Evolutionary conservation across 2,797 vertebrate genomes (phyloP).

Genomic region (Syngnathus acus): DNA sequence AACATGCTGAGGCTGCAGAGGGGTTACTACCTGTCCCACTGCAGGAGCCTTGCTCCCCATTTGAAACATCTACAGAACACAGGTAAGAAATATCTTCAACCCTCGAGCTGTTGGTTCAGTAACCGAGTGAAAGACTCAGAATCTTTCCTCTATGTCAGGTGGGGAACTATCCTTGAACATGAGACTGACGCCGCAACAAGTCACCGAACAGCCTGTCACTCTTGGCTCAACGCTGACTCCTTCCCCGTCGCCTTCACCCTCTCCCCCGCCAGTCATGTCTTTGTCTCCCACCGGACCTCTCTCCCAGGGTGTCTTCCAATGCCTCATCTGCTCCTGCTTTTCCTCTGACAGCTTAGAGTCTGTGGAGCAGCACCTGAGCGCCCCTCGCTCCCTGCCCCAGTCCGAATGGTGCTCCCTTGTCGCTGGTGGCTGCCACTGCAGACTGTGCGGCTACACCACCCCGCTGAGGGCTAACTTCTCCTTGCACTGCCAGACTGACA

Average conservation of each 20-base stretch:
- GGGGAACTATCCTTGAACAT: constrained; percentile 86
- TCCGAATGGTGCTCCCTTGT: constrained; percentile 93
- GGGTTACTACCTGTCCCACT: constrained; percentile 93
- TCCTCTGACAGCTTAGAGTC: constrained; percentile 89
- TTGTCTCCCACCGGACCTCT: constrained; percentile 54
- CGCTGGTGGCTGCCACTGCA: constrained; percentile 92
- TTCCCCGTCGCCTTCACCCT: constrained; percentile 84
- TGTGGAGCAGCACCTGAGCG: constrained; percentile 87
- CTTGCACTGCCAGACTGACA: constrained; percentile 96
- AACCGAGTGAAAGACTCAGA: background rate
- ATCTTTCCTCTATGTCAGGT: constrained; percentile 53
- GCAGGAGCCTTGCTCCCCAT: constrained; percentile 77
- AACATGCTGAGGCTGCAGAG: constrained; percentile 96
- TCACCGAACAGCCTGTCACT: constrained; percentile 83
- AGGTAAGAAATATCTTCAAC: constrained; percentile 33
- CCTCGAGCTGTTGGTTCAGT: background rate
- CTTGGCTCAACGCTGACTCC: constrained; percentile 86
- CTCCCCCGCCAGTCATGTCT: constrained; percentile 52
- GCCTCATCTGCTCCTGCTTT: constrained; percentile 91
- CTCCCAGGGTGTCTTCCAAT: constrained; percentile 80
- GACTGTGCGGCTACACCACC: constrained; percentile 93
- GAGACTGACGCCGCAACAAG: constrained; percentile 81
- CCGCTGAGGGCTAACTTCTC: constrained; percentile 98
- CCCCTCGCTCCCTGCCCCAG: constrained; percentile 85
- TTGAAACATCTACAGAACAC: constrained; percentile 61